Evolutionary conservation across 2,797 vertebrate species (phyloP).

Genomic region (Alauda arvensis): DNA sequence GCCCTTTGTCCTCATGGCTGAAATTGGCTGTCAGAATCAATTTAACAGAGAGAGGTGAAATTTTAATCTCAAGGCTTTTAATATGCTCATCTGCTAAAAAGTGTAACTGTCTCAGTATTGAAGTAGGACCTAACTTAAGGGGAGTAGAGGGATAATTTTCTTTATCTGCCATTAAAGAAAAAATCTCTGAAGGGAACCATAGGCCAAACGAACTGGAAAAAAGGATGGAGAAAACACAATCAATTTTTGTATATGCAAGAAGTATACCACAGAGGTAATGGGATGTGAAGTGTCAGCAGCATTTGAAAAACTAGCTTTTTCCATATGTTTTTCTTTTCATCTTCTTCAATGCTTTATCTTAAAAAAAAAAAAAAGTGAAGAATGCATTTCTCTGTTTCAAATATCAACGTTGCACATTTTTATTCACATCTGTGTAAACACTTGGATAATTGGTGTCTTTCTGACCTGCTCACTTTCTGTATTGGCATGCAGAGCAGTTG

Average conservation of each 20-base stretch:
- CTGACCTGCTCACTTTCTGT: background rate
- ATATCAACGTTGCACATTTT: background rate
- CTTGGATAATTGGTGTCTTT: background rate
- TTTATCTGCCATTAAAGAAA: background rate
- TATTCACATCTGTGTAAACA: conserved; percentile 45
- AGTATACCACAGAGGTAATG: background rate
- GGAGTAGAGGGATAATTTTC: background rate
- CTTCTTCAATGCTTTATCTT: background rate
- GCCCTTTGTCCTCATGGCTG: background rate
- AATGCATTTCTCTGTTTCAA: background rate
- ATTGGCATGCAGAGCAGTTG: background rate
- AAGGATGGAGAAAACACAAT: background rate
- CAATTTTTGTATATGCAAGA: background rate
- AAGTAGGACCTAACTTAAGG: background rate
- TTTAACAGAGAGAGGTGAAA: background rate
- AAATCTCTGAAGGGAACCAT: background rate
- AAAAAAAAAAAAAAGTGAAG: background rate
- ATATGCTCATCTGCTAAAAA: background rate
- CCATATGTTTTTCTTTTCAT: rapidly evolving
- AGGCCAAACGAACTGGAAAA: background rate
- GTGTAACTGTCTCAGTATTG: background rate
- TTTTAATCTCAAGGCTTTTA: background rate
- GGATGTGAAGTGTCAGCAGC: background rate
- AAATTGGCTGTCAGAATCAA: background rate
- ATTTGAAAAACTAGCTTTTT: background rate